Evolutionary conservation across 2,797 vertebrate species (phyloP), one percentile per base, ranked within the genome.

Genomic region (Cheirogaleus major): DNA sequence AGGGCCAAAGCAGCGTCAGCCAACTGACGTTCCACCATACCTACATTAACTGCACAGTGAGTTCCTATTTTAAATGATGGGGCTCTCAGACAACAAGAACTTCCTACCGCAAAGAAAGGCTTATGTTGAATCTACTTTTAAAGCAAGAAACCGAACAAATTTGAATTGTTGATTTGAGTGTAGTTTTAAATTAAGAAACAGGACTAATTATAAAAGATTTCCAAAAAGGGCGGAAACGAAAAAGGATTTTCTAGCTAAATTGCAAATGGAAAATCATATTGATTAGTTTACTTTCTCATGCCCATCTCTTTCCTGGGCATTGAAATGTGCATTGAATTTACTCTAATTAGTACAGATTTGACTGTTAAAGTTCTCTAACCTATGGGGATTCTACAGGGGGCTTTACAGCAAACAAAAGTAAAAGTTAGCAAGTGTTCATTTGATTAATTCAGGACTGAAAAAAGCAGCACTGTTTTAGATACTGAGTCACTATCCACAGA

Each of bases 151-250:
- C 61, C 57, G 32, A 20, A 45, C 61, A 95, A 18, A 75, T 95
- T 70, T 72, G 81, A 88, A 41, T 67, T 38, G 9, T 70, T 93
- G 3, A 9, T 86, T 91, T 95, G 52, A 38, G 0, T 30, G 0
- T 32, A 69, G 57, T n/a, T 94, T 93, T 93, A 96, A 93, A 72
- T 89, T 87, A 78, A 89, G 48, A 89, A 95, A 79, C 2, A 73
- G 8, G 81, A 87, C 22, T 43, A 79, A 83, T 91, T 70, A 63
- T 80, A 79, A 70, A 52, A 75, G 23, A 57, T 78, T 89, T 92
- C 41, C 85, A 88, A 83, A 65, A 73, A 15, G 32, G 1, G 1
- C n/a, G 63, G 48, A 76, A 84, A 52, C 15, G 2, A 85, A 79
- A 79, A 93, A 61, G 3, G 0, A 20, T 90, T 75, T 89, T 90